Percentiles rank a stretch among this genome's conserved stretches.
Evolutionary conservation across 1,140 invertebrate genomes (phyloP).

Genomic region (Sycobia sp.): DNA sequence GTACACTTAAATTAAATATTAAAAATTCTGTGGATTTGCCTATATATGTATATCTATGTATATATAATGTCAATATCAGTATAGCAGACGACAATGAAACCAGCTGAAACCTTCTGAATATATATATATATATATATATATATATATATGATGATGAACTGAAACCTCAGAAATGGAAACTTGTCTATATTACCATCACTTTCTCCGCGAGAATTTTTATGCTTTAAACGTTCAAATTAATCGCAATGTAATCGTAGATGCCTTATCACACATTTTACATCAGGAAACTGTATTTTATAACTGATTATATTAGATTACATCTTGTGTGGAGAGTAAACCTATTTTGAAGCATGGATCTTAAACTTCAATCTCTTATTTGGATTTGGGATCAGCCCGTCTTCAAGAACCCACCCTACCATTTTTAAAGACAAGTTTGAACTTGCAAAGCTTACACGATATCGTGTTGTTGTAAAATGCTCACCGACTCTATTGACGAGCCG

Average conservation of each 20-base stretch:
- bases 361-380: too few relatives aligned
- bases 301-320: neutral
- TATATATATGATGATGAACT: neutral
- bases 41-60: too few relatives aligned
- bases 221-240: neutral
- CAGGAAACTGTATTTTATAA: neutral
- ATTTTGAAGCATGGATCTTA: neutral
- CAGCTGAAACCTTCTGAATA: too few relatives aligned
- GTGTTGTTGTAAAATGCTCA: slow-evolving; percentile 29
- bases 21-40: too few relatives aligned
- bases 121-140: too few relatives aligned
- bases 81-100: too few relatives aligned
- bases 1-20: too few relatives aligned
- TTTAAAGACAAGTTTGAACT: neutral
- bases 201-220: slow-evolving; percentile 7
- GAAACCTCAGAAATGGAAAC: slow-evolving; percentile 5
- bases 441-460: neutral
- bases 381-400: neutral
- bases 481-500: slow-evolving; percentile 18
- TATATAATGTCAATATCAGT: too few relatives aligned
- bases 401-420: neutral
- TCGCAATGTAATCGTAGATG: neutral
- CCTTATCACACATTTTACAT: neutral
- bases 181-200: neutral
- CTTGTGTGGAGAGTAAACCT: neutral